phyloP scores from a whole-genome alignment of 2,888 invertebrate species.

The Pristionchus arcanus region DNA sequence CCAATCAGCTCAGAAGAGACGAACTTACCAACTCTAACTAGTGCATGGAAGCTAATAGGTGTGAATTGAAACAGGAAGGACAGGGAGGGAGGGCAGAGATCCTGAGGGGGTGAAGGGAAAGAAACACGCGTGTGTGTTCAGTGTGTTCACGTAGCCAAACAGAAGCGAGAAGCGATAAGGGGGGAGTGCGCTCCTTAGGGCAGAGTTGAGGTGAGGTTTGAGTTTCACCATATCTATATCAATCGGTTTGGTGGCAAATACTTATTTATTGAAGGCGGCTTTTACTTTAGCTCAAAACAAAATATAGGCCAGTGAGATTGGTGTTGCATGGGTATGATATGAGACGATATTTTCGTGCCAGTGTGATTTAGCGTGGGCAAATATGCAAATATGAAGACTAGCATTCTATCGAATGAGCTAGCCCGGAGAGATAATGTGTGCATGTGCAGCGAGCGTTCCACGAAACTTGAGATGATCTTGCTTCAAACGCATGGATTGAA shows the following conservation, averaged over 20 bases:
- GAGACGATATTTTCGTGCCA: no score
- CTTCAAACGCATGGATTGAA: conserved; percentile 14
- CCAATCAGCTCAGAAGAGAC: background rate
- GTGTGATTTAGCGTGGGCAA: no score
- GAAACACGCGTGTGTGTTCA: conserved; percentile 22
- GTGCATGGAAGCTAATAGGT: background rate
- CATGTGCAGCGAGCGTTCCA: background rate
- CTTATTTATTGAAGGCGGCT: no score
- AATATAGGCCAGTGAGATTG: no score
- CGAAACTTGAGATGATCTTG: conserved; percentile 3
- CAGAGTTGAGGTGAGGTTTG: background rate
- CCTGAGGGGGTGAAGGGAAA: background rate
- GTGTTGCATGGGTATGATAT: no score
- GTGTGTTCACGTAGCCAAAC: conserved; percentile 28
- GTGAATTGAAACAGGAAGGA: conserved; percentile 1
- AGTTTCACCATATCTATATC: background rate
- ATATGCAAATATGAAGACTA: no score
- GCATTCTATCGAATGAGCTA: no score
- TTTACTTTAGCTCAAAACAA: no score
- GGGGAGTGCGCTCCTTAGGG: background rate
- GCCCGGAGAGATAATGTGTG: background rate
- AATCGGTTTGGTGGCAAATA: no score
- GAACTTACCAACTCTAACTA: background rate
- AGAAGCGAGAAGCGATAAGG: conserved; percentile 19
- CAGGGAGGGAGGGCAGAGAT: background rate